Evolutionary conservation across 2,797 vertebrate genomes (phyloP).

Genomic region (Myotis pilosus): DNA sequence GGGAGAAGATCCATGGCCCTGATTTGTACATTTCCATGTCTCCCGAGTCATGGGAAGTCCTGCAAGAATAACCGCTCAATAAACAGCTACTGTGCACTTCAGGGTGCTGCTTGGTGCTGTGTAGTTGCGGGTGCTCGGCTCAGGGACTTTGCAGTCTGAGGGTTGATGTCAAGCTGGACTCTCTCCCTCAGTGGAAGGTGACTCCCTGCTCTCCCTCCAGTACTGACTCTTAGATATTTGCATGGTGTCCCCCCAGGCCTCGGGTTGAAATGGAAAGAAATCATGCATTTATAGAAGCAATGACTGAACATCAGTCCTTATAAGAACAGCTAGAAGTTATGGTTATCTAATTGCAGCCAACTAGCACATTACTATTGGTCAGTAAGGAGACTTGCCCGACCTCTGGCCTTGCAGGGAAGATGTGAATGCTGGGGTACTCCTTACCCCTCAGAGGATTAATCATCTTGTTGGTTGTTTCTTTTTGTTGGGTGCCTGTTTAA

Average conservation of each 20-base stretch:
- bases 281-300: background rate
- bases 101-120: background rate
- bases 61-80: background rate
- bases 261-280: background rate
- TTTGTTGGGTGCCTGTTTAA: background rate
- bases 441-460: background rate
- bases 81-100: background rate
- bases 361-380: rapidly evolving
- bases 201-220: background rate
- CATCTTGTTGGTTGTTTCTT: background rate
- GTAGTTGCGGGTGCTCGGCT: background rate
- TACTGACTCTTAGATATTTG: background rate
- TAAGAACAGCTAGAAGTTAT: background rate
- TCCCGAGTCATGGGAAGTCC: background rate
- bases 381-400: background rate
- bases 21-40: background rate
- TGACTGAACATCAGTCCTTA: background rate
- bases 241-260: background rate
- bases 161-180: background rate
- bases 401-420: background rate
- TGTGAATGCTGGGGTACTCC: background rate
- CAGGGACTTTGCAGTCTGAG: background rate
- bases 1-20: background rate
- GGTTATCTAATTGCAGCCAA: background rate
- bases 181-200: background rate